Base-by-base conservation (phyloP, 1,140 invertebrate genomes). In the Zaprionus taronus region DNA sequence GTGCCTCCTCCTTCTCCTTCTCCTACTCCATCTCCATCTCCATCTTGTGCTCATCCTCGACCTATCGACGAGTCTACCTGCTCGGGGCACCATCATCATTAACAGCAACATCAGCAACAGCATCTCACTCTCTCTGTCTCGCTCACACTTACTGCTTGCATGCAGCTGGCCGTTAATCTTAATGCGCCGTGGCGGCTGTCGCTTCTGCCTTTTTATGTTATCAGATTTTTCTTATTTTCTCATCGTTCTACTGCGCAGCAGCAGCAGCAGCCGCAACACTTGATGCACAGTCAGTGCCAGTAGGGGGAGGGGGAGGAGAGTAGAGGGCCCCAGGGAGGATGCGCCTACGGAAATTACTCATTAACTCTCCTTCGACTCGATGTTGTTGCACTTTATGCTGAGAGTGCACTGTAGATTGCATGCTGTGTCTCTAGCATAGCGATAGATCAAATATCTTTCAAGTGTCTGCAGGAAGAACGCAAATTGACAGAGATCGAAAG, bases 271-370 rank as follows among this genome's bases (percentile, higher is more conserved):
- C 47, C 17, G 47, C 47, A 51, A 24, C 70, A 83, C 83, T 89
- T 86, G 83, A 86, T 86, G 83, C 83, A 56, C 57, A 68, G 56
- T 63, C 65, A 67, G 67, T 57, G 57, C 61, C 28, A 41, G 62
- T 20, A 4, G 58, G 31, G 12, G 22, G 41, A 14, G 67, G 49
- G 14, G 3, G 9, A 51, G 11, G 56, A 20, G 68, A 55, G 66
- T 4, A 31, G 24, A 26, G 24, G 65, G 65, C 66, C 78, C 67
- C 49, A 62, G n/a, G 28, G 77, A 80, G 81, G 80, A 83, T 86
- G 83, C 81, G 78, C 78, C 81, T 89, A 66, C 84, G 84, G 84
- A 89, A 89, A 89, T 90, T 90, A 89, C 81, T 90, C 85, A 89
- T 89, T 89, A 89, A 84, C 74, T 83, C 67, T 67, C 53, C 56